Percentiles rank a stretch among this genome's conserved stretches.
Conservation (phyloP, 2,888 invertebrate genomes). For the Oligia latruncula region DNA sequence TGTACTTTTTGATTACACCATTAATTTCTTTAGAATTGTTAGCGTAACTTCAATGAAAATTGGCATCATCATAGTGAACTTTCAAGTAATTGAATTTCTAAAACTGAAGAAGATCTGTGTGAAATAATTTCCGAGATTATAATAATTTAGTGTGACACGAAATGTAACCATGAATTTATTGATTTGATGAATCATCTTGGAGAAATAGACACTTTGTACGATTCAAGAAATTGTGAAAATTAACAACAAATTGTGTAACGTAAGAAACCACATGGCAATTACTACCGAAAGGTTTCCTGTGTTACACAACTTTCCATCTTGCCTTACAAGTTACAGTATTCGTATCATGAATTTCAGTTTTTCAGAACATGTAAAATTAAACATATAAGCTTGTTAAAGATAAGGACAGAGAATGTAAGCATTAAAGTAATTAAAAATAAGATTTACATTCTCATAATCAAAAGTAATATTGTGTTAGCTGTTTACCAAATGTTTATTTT, state of each 20-base stretch:
- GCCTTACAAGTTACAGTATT: conserved; percentile 64
- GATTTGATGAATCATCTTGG: conserved; percentile 52
- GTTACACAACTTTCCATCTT: conserved; percentile 60
- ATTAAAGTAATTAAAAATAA: background rate
- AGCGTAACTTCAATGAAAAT: conserved; percentile 31
- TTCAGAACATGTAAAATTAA: background rate
- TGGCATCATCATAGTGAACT: conserved; percentile 47
- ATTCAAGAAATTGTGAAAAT: conserved; percentile 47
- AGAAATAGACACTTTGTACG: conserved; percentile 17
- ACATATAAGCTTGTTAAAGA: background rate
- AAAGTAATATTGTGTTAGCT: background rate
- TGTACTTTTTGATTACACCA: conserved; percentile 40
- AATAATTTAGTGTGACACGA: conserved; percentile 45
- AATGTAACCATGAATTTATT: conserved; percentile 56
- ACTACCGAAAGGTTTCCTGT: conserved; percentile 59
- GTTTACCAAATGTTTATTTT: background rate
- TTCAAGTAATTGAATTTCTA: conserved; percentile 33
- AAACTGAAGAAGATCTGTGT: conserved; percentile 39
- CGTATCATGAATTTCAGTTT: conserved; percentile 71
- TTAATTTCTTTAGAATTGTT: conserved; percentile 23
- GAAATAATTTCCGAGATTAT: conserved; percentile 33
- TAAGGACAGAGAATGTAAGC: background rate
- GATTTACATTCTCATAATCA: background rate
- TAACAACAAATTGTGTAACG: conserved; percentile 53
- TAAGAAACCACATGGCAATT: conserved; percentile 56